A percentile compares a stretch with the other conserved stretches of the same genome.
Conservation (phyloP, 2,797 vertebrate species). For the Pseudomugil tenellus region DNA sequence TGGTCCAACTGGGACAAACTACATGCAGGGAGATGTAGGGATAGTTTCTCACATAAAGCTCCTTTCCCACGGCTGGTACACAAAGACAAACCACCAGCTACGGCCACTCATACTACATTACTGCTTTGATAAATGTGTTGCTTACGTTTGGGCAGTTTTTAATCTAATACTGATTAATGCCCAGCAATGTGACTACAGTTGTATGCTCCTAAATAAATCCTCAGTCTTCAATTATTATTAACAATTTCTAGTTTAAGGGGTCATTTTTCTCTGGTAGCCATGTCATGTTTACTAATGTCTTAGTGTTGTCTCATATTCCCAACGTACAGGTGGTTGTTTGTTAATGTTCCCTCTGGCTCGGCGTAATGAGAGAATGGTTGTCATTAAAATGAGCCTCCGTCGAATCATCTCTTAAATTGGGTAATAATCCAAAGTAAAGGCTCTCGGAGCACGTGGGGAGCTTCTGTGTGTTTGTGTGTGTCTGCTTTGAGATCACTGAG, state of each 20-base stretch:
- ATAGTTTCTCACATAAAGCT: no score
- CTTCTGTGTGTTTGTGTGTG: constrained; percentile 17
- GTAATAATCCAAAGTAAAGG: constrained; percentile 60
- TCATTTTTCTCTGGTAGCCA: constrained; percentile 52
- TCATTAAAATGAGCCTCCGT: constrained; percentile 55
- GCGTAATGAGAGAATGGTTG: constrained; percentile 53
- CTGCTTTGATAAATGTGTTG: constrained; percentile 38
- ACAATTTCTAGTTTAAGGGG: constrained; percentile 37
- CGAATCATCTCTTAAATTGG: constrained; percentile 70
- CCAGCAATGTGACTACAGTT: constrained; percentile 7
- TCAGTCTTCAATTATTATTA: constrained; percentile 25
- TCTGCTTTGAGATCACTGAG: constrained; percentile 20
- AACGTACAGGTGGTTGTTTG: constrained; percentile 51
- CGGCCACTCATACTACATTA: constrained; percentile 17
- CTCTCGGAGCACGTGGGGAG: constrained; percentile 27
- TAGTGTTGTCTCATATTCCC: constrained; percentile 45
- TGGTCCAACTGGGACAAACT: constrained; percentile 13
- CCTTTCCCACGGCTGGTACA: neutral
- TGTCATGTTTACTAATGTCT: constrained; percentile 59
- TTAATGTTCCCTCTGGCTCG: constrained; percentile 53
- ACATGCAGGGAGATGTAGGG: constrained; percentile 37
- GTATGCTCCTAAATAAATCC: constrained; percentile 19
- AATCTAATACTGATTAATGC: constrained; percentile 44
- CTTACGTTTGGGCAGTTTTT: constrained; percentile 34
- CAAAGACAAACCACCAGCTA: constrained; percentile 13